phyloP scores from a whole-genome alignment of 1,140 invertebrate genomes.

The Bradysia coprophila region DNA sequence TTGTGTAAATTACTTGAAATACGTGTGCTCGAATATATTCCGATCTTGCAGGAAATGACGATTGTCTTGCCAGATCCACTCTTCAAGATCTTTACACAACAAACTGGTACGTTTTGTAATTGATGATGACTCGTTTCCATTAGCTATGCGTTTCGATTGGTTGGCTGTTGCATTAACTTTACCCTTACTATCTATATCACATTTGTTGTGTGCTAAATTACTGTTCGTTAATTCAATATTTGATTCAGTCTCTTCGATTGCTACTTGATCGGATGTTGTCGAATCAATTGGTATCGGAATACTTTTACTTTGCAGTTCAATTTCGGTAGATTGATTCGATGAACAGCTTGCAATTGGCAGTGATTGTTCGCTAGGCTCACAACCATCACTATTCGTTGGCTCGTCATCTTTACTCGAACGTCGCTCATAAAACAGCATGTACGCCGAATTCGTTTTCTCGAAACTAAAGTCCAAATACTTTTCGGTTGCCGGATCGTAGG shows the following conservation, averaged over 20 bases:
- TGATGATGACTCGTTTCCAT: conserved; percentile 14
- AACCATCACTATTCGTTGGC: not conserved
- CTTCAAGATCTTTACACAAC: conserved; percentile 60
- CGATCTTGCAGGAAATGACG: conserved; percentile 88
- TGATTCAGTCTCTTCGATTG: not conserved
- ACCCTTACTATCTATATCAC: conserved; percentile 4
- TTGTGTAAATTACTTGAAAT: conserved; percentile 56
- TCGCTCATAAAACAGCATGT: conserved; percentile 92
- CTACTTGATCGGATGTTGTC: not conserved
- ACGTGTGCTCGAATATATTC: conserved; percentile 89
- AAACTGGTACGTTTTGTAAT: conserved; percentile 18
- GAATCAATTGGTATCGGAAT: not conserved
- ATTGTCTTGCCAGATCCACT: conserved; percentile 93
- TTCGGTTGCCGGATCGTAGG: conserved; percentile 87
- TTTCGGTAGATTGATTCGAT: no score
- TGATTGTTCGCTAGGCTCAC: conserved; percentile 24
- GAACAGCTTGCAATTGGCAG: no score
- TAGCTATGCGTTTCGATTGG: conserved; percentile 19
- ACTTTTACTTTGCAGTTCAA: conserved; percentile 2
- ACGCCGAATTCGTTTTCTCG: conserved; percentile 93
- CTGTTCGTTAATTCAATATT: not conserved
- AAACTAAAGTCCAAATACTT: conserved; percentile 96
- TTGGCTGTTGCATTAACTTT: conserved; percentile 2
- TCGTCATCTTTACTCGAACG: not conserved
- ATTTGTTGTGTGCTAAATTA: conserved; percentile 2